Evolutionary conservation across 2,797 vertebrate species (phyloP), one percentile per base, ranked within the genome.

Genomic region (Scleropages formosus): DNA sequence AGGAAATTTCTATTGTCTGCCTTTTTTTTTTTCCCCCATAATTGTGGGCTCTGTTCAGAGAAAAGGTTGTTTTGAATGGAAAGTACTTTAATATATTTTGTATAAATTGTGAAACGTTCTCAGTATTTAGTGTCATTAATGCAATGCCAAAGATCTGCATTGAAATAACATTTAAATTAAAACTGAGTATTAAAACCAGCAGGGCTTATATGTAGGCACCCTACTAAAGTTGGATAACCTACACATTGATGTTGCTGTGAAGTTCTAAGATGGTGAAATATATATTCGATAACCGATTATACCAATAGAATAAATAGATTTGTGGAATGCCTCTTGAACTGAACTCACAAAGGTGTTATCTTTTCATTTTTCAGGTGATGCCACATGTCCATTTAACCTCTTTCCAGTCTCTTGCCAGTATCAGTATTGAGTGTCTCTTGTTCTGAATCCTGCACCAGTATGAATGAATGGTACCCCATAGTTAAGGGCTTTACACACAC

Each of bases 1-100:
- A 64, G 31, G 2, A 27, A 1, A 7, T 46, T 46, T 20, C 27
- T 64, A 26, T 27, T 27, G 59, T 27, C 26, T 16, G 15, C 62
- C n/a, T 92, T 64, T 75, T 79, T 66, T 75, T 24, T 77, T 73
- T 80, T n/a, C n/a, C n/a, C n/a, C n/a, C 80, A 66, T 68, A 71
- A 91, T 89, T 91, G 2, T 75, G 82, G 92, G 93, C 91, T 89
- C 92, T 95, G 95, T 98, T 98, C 96, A 97, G 95, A 96, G 89
- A 91, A 91, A 88, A 86, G 82, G 87, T 89, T 91, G 81, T 90
- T 89, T 89, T 84, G 87, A 87, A 90, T 91, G 89, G 91, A 87
- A 84, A 91, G 86, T 91, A 90, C 88, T 98, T n/a, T n/a, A 96
- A 98, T 98, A 97, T 98, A 97, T 97, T 95, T 94, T 92, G 87